A percentile compares a stretch with the other conserved stretches of the same genome.
phyloP scores from a whole-genome alignment of 2,797 vertebrate genomes.

The Menidia menidia region DNA sequence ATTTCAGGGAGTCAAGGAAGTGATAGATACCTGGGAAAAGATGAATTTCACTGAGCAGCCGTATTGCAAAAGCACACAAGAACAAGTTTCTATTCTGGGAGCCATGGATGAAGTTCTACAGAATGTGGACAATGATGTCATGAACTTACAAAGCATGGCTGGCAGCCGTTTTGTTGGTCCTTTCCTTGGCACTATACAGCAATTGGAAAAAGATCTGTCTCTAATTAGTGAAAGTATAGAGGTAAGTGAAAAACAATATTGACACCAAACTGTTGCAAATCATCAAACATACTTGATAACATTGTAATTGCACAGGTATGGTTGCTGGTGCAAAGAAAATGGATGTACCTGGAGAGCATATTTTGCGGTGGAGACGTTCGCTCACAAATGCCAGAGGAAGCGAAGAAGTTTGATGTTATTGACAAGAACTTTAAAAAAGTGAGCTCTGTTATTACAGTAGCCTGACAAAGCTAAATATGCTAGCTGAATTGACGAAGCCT shows the following conservation, averaged over 20 bases:
- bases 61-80: slow-evolving; percentile 90
- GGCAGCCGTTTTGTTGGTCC: slow-evolving; percentile 94
- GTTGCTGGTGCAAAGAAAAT: slow-evolving; percentile 94
- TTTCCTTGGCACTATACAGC: slow-evolving; percentile 89
- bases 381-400: slow-evolving; percentile 92
- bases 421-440: slow-evolving; percentile 91
- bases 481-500: slow-evolving; percentile 3
- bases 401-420: slow-evolving; percentile 92
- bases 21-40: slow-evolving; percentile 91
- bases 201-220: slow-evolving; percentile 93
- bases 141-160: slow-evolving; percentile 93
- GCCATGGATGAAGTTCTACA: slow-evolving; percentile 90
- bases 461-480: slow-evolving; percentile 5
- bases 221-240: slow-evolving; percentile 94
- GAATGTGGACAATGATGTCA: slow-evolving; percentile 90
- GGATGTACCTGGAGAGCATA: slow-evolving; percentile 98
- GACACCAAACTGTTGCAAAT: neutral
- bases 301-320: slow-evolving; percentile 83
- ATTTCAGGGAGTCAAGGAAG: slow-evolving; percentile 90
- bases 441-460: slow-evolving; percentile 44
- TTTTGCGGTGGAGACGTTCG: slow-evolving; percentile 94
- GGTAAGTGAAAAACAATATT: slow-evolving; percentile 76
- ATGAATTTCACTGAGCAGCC: slow-evolving; percentile 89
- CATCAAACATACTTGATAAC: slow-evolving; percentile 9
- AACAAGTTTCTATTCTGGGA: slow-evolving; percentile 89